phyloP scores from a whole-genome alignment of 2,797 vertebrate species.

The Gallinago solitaria region DNA sequence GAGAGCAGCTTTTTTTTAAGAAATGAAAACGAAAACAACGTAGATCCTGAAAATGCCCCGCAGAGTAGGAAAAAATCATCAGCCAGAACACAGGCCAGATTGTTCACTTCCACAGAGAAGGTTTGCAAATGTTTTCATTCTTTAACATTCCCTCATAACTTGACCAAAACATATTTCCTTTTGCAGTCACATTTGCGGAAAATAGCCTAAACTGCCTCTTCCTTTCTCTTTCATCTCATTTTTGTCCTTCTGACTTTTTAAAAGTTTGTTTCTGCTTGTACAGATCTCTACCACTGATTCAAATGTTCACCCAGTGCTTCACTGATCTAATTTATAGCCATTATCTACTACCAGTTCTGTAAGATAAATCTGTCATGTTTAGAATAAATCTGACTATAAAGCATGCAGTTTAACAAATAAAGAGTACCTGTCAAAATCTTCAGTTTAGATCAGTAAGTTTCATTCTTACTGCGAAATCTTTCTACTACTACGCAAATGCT shows the following conservation, averaged over 20 bases:
- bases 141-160: background rate
- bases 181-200: background rate
- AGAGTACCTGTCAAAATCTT: background rate
- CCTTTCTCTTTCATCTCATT: background rate
- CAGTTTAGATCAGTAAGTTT: background rate
- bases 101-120: background rate
- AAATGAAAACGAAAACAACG: background rate
- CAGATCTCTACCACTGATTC: background rate
- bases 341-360: background rate
- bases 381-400: background rate
- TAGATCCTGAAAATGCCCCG: background rate
- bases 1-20: background rate
- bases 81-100: background rate
- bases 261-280: background rate
- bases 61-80: background rate
- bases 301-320: background rate
- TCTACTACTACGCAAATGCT: background rate
- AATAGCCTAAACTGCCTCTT: background rate
- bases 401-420: background rate
- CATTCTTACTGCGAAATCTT: background rate
- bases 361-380: background rate
- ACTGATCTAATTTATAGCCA: background rate
- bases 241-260: background rate
- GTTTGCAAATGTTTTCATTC: background rate
- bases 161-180: background rate